These are phyloP conservation scores for Thaumatotibia leucotreta DNA, from an alignment of 1,140 invertebrate genomes.

Conservation along the genomic window DNA sequence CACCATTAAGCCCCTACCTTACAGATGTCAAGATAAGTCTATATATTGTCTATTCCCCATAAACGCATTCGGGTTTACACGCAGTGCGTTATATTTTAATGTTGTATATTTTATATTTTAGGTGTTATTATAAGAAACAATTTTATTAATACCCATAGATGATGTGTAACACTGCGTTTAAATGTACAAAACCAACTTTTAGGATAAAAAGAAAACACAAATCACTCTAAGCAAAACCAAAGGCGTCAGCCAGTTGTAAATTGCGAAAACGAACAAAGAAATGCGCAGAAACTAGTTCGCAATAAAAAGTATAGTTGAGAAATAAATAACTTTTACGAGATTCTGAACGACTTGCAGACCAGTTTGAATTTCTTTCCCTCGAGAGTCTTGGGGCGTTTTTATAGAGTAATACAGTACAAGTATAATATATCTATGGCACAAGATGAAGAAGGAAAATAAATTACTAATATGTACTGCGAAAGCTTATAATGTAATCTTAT, in stretches of 20 bases:
- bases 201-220: background rate
- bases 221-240: background rate
- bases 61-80: no score
- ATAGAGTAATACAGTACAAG: background rate
- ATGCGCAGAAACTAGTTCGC: background rate
- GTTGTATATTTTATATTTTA: no score
- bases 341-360: background rate
- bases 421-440: no score
- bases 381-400: background rate
- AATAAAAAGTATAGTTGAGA: background rate
- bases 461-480: no score
- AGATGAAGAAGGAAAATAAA: background rate
- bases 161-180: background rate
- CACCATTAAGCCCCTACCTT: no score
- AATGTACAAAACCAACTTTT: background rate
- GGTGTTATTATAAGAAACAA: no score
- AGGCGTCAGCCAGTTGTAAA: background rate
- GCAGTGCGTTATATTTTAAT: background rate
- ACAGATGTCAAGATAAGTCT: no score
- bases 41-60: no score
- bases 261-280: background rate
- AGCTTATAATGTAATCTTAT: no score
- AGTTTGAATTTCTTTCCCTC: background rate
- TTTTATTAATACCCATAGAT: background rate
- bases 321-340: slow-evolving; percentile 4